Evolutionary conservation across 2,113 vertebrate species (phyloP).

Genomic region (Ailurus styani): DNA sequence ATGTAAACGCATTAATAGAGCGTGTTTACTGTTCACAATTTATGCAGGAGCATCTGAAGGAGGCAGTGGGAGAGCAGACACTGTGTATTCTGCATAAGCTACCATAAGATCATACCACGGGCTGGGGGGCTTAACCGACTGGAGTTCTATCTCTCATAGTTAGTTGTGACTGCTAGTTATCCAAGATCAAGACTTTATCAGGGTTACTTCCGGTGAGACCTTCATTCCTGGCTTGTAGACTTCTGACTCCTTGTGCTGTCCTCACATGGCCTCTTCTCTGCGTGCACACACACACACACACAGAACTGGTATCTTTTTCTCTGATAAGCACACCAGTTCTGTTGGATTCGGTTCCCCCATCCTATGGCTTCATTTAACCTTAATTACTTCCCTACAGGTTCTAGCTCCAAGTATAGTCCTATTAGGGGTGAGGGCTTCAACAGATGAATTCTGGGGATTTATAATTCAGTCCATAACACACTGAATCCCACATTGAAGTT

Average conservation of each 20-base stretch:
- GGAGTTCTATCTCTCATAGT: not conserved
- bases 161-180: not conserved
- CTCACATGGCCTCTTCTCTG: not conserved
- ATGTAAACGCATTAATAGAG: not conserved
- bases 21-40: not conserved
- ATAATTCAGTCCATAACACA: not conserved
- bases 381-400: not conserved
- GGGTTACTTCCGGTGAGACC: not conserved
- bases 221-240: not conserved
- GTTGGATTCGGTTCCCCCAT: not conserved
- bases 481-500: not conserved
- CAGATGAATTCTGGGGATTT: not conserved
- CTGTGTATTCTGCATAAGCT: not conserved
- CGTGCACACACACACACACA: not conserved
- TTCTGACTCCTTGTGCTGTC: not conserved
- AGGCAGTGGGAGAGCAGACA: not conserved
- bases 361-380: not conserved
- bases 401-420: not conserved
- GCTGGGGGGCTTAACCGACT: not conserved
- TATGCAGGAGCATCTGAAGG: not conserved
- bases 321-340: not conserved
- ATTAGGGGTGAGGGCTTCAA: not conserved
- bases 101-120: not conserved
- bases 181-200: not conserved
- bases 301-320: not conserved